phyloP scores from a whole-genome alignment of 1,140 invertebrate species.

The Coelopa frigida region DNA sequence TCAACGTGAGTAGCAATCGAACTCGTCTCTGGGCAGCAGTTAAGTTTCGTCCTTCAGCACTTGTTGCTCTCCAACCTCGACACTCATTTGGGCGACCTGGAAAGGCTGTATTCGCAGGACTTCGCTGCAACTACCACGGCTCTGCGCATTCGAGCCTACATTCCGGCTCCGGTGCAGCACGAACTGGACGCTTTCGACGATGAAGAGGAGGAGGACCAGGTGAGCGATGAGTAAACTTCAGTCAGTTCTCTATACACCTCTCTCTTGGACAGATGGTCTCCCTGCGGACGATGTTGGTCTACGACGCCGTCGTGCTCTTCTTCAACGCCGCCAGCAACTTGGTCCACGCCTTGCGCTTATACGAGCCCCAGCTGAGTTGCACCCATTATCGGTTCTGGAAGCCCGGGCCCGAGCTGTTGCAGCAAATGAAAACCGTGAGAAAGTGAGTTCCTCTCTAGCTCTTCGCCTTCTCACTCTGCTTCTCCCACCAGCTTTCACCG shows the following conservation, averaged over 20 bases:
- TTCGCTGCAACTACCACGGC: conserved; percentile 26
- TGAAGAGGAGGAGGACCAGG: conserved; percentile 17
- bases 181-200: conserved; percentile 30
- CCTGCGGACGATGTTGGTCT: conserved; percentile 48
- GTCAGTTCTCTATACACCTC: not conserved
- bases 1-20: conserved; percentile 29
- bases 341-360: conserved; percentile 18
- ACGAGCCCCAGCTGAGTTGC: conserved; percentile 25
- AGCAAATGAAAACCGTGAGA: conserved; percentile 30
- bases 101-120: conserved; percentile 26
- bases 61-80: conserved; percentile 36
- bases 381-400: conserved; percentile 33
- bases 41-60: conserved; percentile 8
- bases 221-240: too few species aligned
- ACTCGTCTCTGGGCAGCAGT: not conserved
- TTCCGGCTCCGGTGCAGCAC: conserved; percentile 28
- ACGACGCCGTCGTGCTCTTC: conserved; percentile 61
- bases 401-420: conserved; percentile 24
- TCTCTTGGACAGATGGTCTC: conserved; percentile 17
- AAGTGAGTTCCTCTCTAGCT: not conserved
- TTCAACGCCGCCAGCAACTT: conserved; percentile 50
- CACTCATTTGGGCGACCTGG: conserved; percentile 25
- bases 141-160: conserved; percentile 25
- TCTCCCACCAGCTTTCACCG: conserved; percentile 23
- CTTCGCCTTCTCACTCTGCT: not conserved